These are phyloP conservation scores for Rhinella marina DNA, from an alignment of 2,797 vertebrate species.

Conservation along the genomic window DNA sequence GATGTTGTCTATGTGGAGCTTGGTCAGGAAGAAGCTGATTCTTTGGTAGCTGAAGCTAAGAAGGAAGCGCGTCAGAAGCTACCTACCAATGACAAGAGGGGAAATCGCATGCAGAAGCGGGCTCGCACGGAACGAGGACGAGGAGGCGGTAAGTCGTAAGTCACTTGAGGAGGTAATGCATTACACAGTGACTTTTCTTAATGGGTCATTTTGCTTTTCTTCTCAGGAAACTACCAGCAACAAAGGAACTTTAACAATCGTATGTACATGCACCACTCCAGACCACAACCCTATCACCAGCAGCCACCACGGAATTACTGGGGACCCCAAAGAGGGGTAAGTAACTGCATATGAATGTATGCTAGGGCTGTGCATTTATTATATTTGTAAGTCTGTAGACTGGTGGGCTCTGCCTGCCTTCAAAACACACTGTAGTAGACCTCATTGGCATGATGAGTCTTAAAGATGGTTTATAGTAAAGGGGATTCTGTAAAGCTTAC, in stretches of 20 bases:
- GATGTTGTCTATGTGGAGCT: slow-evolving; percentile 85
- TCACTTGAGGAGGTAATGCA: neutral
- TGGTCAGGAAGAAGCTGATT: slow-evolving; percentile 77
- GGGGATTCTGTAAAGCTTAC: too few relatives aligned
- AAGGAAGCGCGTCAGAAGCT: slow-evolving; percentile 82
- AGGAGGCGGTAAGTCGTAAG: slow-evolving; percentile 25
- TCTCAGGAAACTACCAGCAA: slow-evolving; percentile 73
- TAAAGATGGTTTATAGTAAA: too few relatives aligned
- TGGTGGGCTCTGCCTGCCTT: neutral
- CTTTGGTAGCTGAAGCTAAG: slow-evolving; percentile 81
- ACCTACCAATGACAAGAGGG: slow-evolving; percentile 79
- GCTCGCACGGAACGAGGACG: slow-evolving; percentile 70
- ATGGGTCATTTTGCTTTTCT: slow-evolving; percentile 59
- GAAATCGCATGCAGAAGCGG: slow-evolving; percentile 73
- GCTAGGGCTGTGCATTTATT: too few relatives aligned
- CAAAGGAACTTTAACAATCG: slow-evolving; percentile 71
- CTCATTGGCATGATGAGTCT: neutral
- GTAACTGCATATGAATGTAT: slow-evolving; percentile 50
- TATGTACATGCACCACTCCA: slow-evolving; percentile 68
- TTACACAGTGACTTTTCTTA: neutral
- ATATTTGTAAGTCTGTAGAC: neutral
- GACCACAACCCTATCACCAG: slow-evolving; percentile 56
- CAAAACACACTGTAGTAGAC: neutral
- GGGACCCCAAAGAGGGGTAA: slow-evolving; percentile 80
- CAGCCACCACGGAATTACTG: slow-evolving; percentile 69